A percentile compares a stretch with the other conserved stretches of the same genome.
Conservation (phyloP, 2,797 vertebrate species). For the Semotilus atromaculatus region DNA sequence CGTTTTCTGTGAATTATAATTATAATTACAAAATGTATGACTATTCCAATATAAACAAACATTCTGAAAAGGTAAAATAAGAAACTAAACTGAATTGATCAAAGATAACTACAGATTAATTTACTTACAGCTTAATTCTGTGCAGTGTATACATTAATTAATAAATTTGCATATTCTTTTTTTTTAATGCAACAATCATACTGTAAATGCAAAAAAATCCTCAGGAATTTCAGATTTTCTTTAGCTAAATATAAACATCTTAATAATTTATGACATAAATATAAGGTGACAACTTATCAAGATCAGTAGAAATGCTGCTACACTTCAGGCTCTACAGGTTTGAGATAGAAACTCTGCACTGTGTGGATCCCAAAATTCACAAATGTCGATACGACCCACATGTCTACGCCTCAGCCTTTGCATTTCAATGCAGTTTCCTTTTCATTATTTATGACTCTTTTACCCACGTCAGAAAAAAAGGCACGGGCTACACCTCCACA, state of each 20-base stretch:
- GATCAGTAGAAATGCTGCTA: constrained; percentile 13
- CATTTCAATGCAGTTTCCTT: constrained; percentile 83
- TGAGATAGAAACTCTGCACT: constrained; percentile 56
- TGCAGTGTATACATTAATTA: background rate
- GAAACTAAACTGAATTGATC: background rate
- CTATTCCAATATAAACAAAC: background rate
- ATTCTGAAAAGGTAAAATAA: background rate
- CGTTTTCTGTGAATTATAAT: background rate
- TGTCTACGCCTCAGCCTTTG: constrained; percentile 78
- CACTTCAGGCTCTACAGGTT: constrained; percentile 41
- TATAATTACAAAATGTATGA: background rate
- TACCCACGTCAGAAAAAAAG: constrained; percentile 78
- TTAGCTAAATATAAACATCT: background rate
- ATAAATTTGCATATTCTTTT: background rate
- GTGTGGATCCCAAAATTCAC: constrained; percentile 82
- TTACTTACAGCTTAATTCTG: background rate
- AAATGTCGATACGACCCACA: constrained; percentile 81
- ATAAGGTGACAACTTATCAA: background rate
- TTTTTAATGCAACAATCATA: background rate
- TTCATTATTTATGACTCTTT: constrained; percentile 84
- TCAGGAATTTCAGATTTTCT: background rate
- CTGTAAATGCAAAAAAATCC: background rate
- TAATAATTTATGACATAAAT: background rate
- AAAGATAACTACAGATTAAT: background rate
- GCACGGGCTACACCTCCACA: constrained; percentile 62